Evolutionary conservation across 2,888 invertebrate species (phyloP).

Genomic region (Diloba caeruleocephala): DNA sequence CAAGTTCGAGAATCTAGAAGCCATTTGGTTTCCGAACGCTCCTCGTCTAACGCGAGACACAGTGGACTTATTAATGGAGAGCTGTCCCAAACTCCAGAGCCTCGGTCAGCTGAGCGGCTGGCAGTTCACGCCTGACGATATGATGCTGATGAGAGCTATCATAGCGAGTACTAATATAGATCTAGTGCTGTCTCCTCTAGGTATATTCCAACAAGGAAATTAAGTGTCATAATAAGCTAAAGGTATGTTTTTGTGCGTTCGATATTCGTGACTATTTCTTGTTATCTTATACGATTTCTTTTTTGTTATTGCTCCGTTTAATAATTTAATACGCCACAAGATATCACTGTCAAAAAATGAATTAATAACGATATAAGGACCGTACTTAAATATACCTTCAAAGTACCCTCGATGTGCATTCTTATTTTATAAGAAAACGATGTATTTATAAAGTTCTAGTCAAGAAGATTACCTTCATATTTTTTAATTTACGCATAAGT

Average conservation of each 20-base stretch:
- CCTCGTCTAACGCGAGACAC: constrained; percentile 90
- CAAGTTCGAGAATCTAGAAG: constrained; percentile 90
- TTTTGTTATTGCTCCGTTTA: too few relatives aligned
- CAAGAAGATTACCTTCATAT: constrained; percentile 17
- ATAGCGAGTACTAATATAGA: constrained; percentile 91
- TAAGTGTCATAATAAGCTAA: constrained; percentile 33
- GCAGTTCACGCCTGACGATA: constrained; percentile 91
- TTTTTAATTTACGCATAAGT: constrained; percentile 19
- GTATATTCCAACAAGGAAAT: constrained; percentile 84
- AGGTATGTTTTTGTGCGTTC: constrained; percentile 29
- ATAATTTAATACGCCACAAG: too few relatives aligned
- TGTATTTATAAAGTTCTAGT: constrained; percentile 36
- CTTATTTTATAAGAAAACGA: constrained; percentile 1
- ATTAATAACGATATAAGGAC: too few relatives aligned
- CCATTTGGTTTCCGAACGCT: constrained; percentile 92
- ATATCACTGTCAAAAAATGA: too few relatives aligned
- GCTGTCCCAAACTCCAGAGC: constrained; percentile 90
- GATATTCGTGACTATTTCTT: constrained; percentile 17
- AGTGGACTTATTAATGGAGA: constrained; percentile 91
- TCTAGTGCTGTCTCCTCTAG: constrained; percentile 90
- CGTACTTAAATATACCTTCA: neutral
- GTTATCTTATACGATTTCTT: too few relatives aligned
- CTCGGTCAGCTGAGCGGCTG: constrained; percentile 92
- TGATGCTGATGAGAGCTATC: constrained; percentile 91
- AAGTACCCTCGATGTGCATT: neutral